These are phyloP conservation scores for Hestina assimilis DNA, from an alignment of 1,140 invertebrate species.

Conservation along the genomic window DNA sequence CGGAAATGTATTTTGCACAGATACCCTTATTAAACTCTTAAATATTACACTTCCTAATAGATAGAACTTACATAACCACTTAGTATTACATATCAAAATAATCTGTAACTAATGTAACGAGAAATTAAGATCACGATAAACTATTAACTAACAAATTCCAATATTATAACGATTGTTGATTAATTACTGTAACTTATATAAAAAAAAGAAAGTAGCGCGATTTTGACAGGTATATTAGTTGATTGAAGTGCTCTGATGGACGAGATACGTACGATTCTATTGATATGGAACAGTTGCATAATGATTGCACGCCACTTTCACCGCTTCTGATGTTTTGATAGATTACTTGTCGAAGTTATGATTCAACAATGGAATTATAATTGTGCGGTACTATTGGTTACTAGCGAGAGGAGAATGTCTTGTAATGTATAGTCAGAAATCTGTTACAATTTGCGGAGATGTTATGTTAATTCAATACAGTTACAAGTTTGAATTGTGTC, in stretches of 20 bases:
- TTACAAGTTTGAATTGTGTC: too few species aligned
- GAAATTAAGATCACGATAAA: not conserved
- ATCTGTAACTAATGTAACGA: too few species aligned
- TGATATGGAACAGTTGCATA: conserved; percentile 6
- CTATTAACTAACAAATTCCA: not conserved
- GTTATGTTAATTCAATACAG: too few species aligned
- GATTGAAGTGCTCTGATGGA: conserved; percentile 3
- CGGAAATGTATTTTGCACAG: too few species aligned
- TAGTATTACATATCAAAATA: too few species aligned
- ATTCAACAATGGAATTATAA: conserved; percentile 6
- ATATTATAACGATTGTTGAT: not conserved
- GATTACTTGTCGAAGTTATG: conserved; percentile 2
- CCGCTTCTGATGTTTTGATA: not conserved
- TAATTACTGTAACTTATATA: conserved; percentile 3
- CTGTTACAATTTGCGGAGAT: too few species aligned
- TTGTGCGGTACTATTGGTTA: too few species aligned
- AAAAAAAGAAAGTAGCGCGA: conserved; percentile 12
- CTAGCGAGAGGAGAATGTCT: too few species aligned
- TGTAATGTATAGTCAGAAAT: too few species aligned
- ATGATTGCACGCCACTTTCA: conserved; percentile 6
- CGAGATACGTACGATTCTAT: conserved; percentile 8
- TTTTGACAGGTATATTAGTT: conserved; percentile 13
- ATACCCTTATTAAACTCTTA: too few species aligned
- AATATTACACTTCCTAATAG: too few species aligned
- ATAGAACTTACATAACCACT: too few species aligned